Evolutionary conservation across 1,140 invertebrate species (phyloP), one percentile per base, ranked within the genome.

Genomic region (Cheumatopsyche charites): DNA sequence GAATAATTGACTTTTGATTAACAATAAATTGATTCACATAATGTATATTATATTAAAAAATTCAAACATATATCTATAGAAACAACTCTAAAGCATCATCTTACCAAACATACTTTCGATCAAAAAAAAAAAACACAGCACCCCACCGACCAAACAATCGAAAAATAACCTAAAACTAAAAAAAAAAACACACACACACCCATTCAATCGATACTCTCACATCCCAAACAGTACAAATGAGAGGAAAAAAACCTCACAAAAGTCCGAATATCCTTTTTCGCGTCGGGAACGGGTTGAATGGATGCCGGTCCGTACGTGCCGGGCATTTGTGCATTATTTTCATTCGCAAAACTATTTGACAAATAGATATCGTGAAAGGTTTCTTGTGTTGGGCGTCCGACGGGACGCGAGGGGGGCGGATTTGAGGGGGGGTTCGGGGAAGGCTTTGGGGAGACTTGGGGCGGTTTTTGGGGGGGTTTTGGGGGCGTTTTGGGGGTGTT

Each of bases 361-460:
- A 76, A 76, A 76, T 76, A 62, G 75, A 45, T 42, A 36, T 41
- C 26, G 69, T 73, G 72, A 76, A 76, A 76, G 67, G 75, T 71
- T 76, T 76, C 75, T 76, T 73, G 70, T 76, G 75, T 76, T 69
- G 47, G 25, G 67, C 67, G 67, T 66, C 67, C 72, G 62, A 61
- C 61, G 21, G 29, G 29, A 36, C 29, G 29, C 9, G 9, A 9
- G 82, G 82, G 80, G 82, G 75, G 72, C n/a, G n/a, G n/a, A n/a
- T n/a, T 36, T 36, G 9, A 9, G 29, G 29, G 29, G 29, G 9
- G 3, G 3, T 4, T 9, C 29, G 29, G 3, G 29, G 29, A 9
- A 36, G 3, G 3, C 29, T 36, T 3, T 36, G 29, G 29, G 9
- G 9, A 36, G 29, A 4, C 29, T 9, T 4, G 29, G 29, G 29